These are phyloP conservation scores for Plutomurus gul DNA, from an alignment of 1,140 invertebrate species.

Conservation along the genomic window DNA sequence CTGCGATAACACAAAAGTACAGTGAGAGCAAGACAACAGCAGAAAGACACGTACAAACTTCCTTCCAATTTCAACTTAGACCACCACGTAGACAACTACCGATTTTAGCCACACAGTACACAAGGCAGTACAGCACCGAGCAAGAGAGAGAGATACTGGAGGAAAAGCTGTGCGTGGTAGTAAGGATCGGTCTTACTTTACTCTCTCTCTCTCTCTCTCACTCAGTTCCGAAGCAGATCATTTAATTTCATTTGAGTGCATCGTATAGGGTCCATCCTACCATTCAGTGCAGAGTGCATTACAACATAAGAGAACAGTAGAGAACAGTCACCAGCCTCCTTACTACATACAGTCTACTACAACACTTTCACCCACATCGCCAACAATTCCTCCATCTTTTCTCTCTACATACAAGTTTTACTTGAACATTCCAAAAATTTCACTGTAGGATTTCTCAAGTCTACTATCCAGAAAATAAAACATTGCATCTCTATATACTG, in stretches of 20 bases:
- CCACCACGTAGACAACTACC: too few relatives aligned
- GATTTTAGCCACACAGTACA: not conserved
- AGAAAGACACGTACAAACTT: not conserved
- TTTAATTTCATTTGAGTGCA: slow-evolving; percentile 28
- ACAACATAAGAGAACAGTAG: too few relatives aligned
- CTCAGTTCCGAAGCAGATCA: slow-evolving; percentile 2
- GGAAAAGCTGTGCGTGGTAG: too few relatives aligned
- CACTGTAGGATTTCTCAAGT: slow-evolving; percentile 9
- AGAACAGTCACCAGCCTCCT: too few relatives aligned
- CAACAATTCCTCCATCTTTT: slow-evolving; percentile 7
- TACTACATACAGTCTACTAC: too few relatives aligned
- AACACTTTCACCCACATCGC: slow-evolving; percentile 6
- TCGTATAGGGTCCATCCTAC: slow-evolving; percentile 12
- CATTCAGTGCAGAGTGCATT: not conserved
- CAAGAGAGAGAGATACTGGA: too few relatives aligned
- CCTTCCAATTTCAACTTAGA: too few relatives aligned
- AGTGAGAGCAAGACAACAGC: not conserved
- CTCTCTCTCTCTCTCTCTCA: too few relatives aligned
- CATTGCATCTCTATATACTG: not conserved
- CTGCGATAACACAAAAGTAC: not conserved
- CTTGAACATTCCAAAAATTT: slow-evolving; percentile 21
- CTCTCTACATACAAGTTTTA: slow-evolving; percentile 1
- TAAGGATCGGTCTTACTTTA: slow-evolving; percentile 4
- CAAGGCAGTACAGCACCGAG: too few relatives aligned
- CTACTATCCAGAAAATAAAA: slow-evolving; percentile 14